phyloP scores from a whole-genome alignment of 2,888 invertebrate species.

The Scaptomyza cyrtandrae region DNA sequence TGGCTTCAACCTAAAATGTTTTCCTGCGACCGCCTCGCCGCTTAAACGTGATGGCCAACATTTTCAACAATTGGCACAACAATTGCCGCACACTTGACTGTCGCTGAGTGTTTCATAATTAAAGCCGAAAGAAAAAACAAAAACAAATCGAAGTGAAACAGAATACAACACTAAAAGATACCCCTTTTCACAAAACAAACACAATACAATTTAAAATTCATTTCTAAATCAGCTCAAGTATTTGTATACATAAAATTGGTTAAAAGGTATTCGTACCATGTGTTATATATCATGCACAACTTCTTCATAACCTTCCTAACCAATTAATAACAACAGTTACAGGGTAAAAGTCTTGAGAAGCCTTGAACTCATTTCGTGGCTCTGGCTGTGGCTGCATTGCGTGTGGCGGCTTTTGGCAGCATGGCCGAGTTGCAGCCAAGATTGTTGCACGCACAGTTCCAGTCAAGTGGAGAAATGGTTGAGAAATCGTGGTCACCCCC shows the following conservation, averaged over 20 bases:
- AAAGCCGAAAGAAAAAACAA: conserved; percentile 32
- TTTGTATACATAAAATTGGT: background rate
- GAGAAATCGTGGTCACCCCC: background rate
- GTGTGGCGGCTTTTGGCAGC: conserved; percentile 50
- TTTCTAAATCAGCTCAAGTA: background rate
- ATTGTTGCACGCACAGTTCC: conserved; percentile 66
- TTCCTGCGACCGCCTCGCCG: background rate
- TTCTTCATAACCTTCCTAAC: background rate
- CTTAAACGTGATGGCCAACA: conserved; percentile 54
- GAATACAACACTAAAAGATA: background rate
- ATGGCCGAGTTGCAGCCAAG: conserved; percentile 69
- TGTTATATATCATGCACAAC: background rate
- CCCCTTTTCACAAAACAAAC: background rate
- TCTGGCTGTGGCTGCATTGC: conserved; percentile 55
- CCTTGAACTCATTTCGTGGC: conserved; percentile 61
- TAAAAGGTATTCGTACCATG: background rate
- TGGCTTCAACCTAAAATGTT: conserved; percentile 46
- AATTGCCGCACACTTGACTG: conserved; percentile 66
- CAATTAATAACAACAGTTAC: background rate
- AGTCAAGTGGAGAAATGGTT: conserved; percentile 63
- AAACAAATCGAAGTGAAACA: background rate
- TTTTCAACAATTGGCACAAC: conserved; percentile 47
- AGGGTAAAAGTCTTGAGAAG: conserved; percentile 26
- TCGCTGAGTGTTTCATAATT: conserved; percentile 67
- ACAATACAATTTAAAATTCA: background rate